Evolutionary conservation across 2,888 invertebrate species (phyloP).

Genomic region (Spicauda simplicius): DNA sequence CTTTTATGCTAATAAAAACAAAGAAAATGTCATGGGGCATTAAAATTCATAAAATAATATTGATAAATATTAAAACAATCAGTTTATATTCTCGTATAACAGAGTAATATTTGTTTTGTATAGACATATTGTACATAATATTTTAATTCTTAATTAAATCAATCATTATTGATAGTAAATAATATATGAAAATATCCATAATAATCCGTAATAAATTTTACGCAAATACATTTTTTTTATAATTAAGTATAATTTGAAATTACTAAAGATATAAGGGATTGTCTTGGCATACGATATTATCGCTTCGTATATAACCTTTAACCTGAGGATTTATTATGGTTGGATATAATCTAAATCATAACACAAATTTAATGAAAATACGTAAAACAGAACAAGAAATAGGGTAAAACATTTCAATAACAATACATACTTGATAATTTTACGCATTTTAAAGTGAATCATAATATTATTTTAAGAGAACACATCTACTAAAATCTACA

Average conservation of each 20-base stretch:
- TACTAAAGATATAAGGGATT: conserved; percentile 25
- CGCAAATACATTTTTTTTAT: neutral
- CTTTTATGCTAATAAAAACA: neutral
- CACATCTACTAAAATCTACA: conserved; percentile 30
- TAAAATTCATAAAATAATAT: conserved; percentile 19
- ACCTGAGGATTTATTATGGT: conserved; percentile 22
- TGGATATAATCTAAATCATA: conserved; percentile 30
- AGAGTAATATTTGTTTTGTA: neutral
- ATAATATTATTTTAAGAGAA: conserved; percentile 24
- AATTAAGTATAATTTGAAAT: conserved; percentile 18
- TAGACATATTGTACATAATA: neutral
- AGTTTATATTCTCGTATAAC: neutral
- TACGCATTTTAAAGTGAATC: conserved; percentile 14
- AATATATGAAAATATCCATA: neutral
- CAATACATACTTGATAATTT: conserved; percentile 14
- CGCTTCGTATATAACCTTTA: conserved; percentile 30
- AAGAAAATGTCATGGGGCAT: neutral
- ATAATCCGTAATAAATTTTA: neutral
- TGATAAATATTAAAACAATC: neutral
- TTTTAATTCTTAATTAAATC: neutral
- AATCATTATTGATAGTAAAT: neutral
- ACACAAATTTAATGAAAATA: conserved; percentile 27
- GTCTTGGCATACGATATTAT: conserved; percentile 26
- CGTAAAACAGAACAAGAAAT: conserved; percentile 21
- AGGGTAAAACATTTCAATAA: conserved; percentile 19